Evolutionary conservation across 2,888 invertebrate genomes (phyloP), one percentile per base, ranked within the genome.

Genomic region (Hirtodrosophila confusa): DNA sequence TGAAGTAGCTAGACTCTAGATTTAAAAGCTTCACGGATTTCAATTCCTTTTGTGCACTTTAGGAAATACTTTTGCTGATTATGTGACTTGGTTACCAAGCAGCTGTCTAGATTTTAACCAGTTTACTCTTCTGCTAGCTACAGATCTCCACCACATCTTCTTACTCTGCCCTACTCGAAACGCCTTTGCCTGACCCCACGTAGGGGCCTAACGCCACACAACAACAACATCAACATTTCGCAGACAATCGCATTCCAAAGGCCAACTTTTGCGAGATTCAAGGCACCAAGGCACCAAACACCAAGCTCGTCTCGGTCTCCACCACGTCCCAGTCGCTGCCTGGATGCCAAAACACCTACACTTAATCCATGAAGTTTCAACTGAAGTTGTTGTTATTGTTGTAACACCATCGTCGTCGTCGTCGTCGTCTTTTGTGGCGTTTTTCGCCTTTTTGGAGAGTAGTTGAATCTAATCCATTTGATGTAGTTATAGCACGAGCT

Each of bases 401-500:
- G 69, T 79, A 67, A 66, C 74, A 74, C 60, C 60, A 63, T 53
- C 41, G 57, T 67, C 41, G 55, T 56, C 45, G 69, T 44, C 11
- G 56, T 62, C 51, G 75, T 66, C 58, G 78, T 80, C 80, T 84
- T 78, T 84, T 82, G 71, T 80, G 78, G 80, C 78, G 68, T 86
- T 82, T 86, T 82, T 86, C 85, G 80, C 82, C 80, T 82, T 82
- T 82, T 82, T 78, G 66, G 87, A 85, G 83, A 80, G 86, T 86
- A 88, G 85, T 88, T 78, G 86, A 86, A 85, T 80, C 82, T 88
- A 89, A 89, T 89, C 88, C 88, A 86, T 88, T 88, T 86, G 88
- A 85, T 82, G 88, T 88, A 85, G 88, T 84, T 83, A 87, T 84
- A 90, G 89, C 89, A 90, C 89, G 89, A 90, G 89, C 89, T 90